Conservation (phyloP, 1,140 invertebrate genomes). For the Dendroctonus valens region DNA sequence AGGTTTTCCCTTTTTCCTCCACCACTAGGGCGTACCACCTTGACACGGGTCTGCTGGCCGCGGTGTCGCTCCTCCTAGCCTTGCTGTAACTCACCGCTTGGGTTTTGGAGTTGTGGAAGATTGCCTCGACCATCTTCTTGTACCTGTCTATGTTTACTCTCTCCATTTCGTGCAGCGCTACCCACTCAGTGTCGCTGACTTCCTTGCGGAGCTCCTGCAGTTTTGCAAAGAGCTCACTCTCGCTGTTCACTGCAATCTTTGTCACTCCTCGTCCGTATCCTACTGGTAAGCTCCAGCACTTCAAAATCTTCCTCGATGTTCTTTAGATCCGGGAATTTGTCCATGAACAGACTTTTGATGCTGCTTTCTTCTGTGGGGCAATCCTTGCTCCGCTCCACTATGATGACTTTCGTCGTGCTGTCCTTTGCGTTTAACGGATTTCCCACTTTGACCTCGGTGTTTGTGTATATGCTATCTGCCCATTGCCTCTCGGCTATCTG, state of each 20-base stretch:
- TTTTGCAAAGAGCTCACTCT: not conserved
- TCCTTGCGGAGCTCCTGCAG: not conserved
- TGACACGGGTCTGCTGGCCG: not conserved
- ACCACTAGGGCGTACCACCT: not conserved
- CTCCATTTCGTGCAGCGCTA: not conserved
- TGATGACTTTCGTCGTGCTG: not conserved
- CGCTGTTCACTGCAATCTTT: not conserved
- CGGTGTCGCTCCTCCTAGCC: too few relatives aligned
- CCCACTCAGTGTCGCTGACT: not conserved
- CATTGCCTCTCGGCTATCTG: too few relatives aligned
- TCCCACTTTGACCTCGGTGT: too few relatives aligned
- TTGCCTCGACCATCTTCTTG: not conserved
- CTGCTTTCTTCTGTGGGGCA: not conserved
- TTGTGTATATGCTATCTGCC: too few relatives aligned
- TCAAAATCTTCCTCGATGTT: not conserved
- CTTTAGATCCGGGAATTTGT: not conserved
- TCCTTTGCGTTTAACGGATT: not conserved
- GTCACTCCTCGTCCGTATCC: not conserved
- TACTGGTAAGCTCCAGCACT: not conserved
- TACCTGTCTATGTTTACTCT: not conserved
- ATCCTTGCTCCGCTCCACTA: conserved; percentile 4
- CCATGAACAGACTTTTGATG: not conserved
- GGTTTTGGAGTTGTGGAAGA: not conserved
- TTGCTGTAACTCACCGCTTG: not conserved
- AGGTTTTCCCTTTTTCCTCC: not conserved